Evolutionary conservation across 1,140 invertebrate genomes (phyloP).

Genomic region (Aphis craccivora): DNA sequence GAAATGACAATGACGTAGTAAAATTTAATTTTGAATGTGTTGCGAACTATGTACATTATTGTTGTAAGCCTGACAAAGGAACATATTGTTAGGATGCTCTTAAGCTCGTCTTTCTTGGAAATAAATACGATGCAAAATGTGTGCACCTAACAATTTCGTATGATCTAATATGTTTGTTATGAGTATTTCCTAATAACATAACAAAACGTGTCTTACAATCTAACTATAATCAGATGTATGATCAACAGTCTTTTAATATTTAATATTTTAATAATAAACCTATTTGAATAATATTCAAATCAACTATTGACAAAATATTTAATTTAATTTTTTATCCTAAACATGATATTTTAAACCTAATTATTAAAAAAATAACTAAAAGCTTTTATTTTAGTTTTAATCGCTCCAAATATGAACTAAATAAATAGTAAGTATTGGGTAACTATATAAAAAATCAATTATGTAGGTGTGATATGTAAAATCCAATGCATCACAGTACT

Average conservation of each 20-base stretch:
- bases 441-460: not conserved
- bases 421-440: too few relatives aligned
- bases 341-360: not conserved
- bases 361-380: not conserved
- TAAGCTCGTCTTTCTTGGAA: not conserved
- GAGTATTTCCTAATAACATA: not conserved
- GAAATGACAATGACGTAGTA: not conserved
- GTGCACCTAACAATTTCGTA: not conserved
- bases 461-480: too few relatives aligned
- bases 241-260: not conserved
- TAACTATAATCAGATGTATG: not conserved
- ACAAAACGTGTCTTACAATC: not conserved
- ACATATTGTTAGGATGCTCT: not conserved
- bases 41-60: not conserved
- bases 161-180: not conserved
- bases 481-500: not conserved
- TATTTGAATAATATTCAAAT: too few relatives aligned
- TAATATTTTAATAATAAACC: not conserved
- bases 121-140: not conserved
- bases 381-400: too few relatives aligned
- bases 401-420: not conserved
- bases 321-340: too few relatives aligned
- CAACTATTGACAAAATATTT: too few relatives aligned
- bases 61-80: not conserved
- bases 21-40: slow-evolving; percentile 11